phyloP scores from a whole-genome alignment of 2,113 vertebrate genomes.

The Thinocorus orbignyianus region DNA sequence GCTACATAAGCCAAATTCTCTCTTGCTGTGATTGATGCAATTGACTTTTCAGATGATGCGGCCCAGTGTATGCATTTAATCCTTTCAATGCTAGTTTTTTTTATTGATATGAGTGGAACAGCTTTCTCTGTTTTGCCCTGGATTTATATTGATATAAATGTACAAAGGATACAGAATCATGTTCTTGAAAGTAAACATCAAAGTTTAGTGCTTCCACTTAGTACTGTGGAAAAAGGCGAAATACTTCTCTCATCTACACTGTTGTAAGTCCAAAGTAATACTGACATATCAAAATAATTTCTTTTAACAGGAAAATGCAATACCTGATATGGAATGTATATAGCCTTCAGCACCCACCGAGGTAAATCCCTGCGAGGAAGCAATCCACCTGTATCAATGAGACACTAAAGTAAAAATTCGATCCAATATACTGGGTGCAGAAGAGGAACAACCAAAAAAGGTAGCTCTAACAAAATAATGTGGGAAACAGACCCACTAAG shows the following conservation, averaged over 20 bases:
- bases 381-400: not conserved
- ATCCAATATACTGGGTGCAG: not conserved
- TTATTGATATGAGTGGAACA: not conserved
- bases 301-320: not conserved
- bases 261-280: not conserved
- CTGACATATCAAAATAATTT: not conserved
- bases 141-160: not conserved
- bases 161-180: not conserved
- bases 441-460: not conserved
- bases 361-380: not conserved
- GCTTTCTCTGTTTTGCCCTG: not conserved
- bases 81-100: not conserved
- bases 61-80: not conserved
- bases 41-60: not conserved
- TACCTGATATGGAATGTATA: not conserved
- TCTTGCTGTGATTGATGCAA: not conserved
- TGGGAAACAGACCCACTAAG: not conserved
- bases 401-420: not conserved
- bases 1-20: not conserved
- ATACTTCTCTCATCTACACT: not conserved
- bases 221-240: not conserved
- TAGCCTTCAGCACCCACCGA: not conserved
- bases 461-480: not conserved
- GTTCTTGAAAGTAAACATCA: not conserved
- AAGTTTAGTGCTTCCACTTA: not conserved